Evolutionary conservation across 2,888 invertebrate genomes (phyloP).

Genomic region (Sminthurides aquaticus): DNA sequence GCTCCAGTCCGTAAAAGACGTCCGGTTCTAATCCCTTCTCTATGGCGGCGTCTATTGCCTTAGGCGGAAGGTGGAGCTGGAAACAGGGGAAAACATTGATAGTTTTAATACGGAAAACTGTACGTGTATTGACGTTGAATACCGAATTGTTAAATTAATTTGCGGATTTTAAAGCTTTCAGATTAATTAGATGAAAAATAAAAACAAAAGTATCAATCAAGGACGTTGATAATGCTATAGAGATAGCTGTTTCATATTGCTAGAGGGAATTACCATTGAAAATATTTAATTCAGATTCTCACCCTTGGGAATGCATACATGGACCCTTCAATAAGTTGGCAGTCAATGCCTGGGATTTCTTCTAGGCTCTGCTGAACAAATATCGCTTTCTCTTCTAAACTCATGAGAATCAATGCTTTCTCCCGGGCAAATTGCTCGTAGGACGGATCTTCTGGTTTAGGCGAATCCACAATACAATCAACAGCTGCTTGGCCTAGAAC

Average conservation of each 20-base stretch:
- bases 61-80: constrained; percentile 66
- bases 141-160: too few species aligned
- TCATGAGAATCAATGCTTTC: constrained; percentile 61
- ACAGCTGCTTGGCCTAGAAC: constrained; percentile 69
- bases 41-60: constrained; percentile 76
- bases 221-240: too few species aligned
- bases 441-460: constrained; percentile 74
- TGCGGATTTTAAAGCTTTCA: too few species aligned
- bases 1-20: constrained; percentile 81
- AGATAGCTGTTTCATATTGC: too few species aligned
- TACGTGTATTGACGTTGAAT: background rate
- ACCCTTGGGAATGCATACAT: constrained; percentile 93
- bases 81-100: constrained; percentile 10
- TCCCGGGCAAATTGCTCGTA: constrained; percentile 69
- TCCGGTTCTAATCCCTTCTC: constrained; percentile 67
- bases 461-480: constrained; percentile 86
- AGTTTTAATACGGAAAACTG: background rate
- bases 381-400: constrained; percentile 68
- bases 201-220: too few species aligned
- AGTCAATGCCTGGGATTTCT: constrained; percentile 75
- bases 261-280: too few species aligned
- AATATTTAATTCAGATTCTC: too few species aligned
- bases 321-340: constrained; percentile 80
- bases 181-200: too few species aligned
- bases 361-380: constrained; percentile 83